phyloP scores from a whole-genome alignment of 2,888 invertebrate genomes.

The Tetranychus truncatus region DNA sequence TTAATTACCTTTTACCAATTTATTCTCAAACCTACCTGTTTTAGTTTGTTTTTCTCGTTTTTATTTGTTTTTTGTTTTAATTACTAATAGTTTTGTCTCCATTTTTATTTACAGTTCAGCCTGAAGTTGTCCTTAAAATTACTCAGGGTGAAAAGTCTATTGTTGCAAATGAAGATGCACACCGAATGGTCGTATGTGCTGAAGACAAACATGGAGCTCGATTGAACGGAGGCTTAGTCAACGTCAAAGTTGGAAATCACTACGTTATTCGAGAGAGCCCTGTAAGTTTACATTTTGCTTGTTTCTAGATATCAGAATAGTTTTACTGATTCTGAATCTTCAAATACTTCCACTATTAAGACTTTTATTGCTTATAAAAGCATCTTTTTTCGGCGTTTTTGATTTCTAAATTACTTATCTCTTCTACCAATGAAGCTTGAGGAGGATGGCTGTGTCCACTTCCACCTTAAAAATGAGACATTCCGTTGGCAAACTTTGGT shows the following conservation, averaged over 20 bases:
- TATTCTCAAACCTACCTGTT: not conserved
- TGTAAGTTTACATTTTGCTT: not conserved
- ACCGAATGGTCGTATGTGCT: not conserved
- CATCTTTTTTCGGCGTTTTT: no score
- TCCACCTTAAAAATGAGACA: not conserved
- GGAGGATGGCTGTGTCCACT: conserved; percentile 4
- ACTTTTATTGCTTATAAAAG: no score
- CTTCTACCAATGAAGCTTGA: not conserved
- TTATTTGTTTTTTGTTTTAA: not conserved
- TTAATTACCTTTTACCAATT: no score
- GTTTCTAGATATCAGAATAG: not conserved
- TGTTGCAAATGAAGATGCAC: not conserved
- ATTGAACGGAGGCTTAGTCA: not conserved
- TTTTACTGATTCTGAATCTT: no score
- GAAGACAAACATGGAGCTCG: not conserved
- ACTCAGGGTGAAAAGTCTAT: not conserved
- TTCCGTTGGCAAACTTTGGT: not conserved
- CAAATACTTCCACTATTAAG: no score
- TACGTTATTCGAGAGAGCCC: not conserved
- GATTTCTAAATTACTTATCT: no score
- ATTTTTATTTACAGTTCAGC: not conserved
- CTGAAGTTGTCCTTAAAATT: not conserved
- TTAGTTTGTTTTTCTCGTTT: not conserved
- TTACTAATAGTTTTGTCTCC: not conserved
- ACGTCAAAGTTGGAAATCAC: not conserved